These are phyloP conservation scores for Microcebus tavaratra DNA, from an alignment of 2,113 vertebrate species.

Conservation along the genomic window DNA sequence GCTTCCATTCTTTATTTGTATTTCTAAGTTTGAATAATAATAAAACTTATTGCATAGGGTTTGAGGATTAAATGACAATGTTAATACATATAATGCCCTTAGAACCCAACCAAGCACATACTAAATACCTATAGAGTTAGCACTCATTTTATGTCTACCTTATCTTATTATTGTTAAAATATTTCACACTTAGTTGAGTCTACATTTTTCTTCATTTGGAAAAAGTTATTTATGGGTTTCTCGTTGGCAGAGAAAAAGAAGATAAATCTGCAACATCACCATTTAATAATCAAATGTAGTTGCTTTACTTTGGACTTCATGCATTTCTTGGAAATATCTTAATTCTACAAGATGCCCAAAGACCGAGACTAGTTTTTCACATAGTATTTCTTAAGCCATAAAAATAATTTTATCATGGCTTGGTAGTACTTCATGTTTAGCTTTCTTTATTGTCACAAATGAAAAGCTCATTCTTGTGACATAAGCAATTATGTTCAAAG, in stretches of 20 bases:
- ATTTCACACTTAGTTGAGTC: not conserved
- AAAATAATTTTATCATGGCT: not conserved
- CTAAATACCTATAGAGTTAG: not conserved
- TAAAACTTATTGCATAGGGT: not conserved
- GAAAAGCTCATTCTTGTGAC: conserved; percentile 11
- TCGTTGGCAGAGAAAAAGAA: not conserved
- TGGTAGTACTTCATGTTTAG: not conserved
- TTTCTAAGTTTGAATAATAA: not conserved
- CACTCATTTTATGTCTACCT: not conserved
- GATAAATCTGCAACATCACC: not conserved
- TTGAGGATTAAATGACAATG: not conserved
- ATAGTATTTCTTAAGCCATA: not conserved
- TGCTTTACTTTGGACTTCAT: conserved; percentile 5
- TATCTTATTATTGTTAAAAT: not conserved
- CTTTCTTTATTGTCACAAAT: not conserved
- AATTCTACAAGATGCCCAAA: not conserved
- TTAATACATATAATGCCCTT: not conserved
- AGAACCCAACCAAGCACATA: not conserved
- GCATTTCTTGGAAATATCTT: not conserved
- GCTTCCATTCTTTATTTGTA: not conserved
- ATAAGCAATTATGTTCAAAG: not conserved
- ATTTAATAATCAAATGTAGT: not conserved
- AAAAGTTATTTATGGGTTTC: not conserved
- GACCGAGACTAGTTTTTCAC: not conserved
- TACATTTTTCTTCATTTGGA: not conserved